Conservation (phyloP, 2,113 vertebrate genomes). For the Blennius ocellaris region DNA sequence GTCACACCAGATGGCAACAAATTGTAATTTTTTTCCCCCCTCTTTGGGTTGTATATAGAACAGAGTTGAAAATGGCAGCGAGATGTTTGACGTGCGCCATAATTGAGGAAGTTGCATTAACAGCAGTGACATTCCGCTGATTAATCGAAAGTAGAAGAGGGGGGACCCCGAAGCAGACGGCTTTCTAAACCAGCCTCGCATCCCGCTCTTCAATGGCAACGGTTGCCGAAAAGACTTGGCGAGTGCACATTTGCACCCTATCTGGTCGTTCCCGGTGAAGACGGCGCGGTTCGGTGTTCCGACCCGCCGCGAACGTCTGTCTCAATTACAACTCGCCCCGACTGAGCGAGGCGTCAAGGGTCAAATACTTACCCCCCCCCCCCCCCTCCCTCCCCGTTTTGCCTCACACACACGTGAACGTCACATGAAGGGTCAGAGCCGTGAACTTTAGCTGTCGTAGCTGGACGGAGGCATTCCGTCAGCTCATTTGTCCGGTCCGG, state of each 20-base stretch:
- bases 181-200: too few relatives aligned
- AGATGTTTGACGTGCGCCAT: constrained; percentile 83
- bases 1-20: constrained; percentile 84
- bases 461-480: constrained; percentile 32
- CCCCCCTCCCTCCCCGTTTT: neutral
- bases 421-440: constrained; percentile 33
- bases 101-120: constrained; percentile 84
- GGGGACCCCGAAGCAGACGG: neutral
- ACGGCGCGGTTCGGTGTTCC: neutral
- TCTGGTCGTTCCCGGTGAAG: constrained; percentile 7
- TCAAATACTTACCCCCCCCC: constrained; percentile 32
- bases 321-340: constrained; percentile 32
- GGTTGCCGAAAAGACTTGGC: neutral
- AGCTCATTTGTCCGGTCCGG: constrained; percentile 40
- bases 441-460: constrained; percentile 16
- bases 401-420: neutral
- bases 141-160: constrained; percentile 79
- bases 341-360: constrained; percentile 3
- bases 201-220: neutral
- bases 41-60: constrained; percentile 71
- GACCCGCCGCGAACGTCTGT: constrained; percentile 18
- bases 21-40: constrained; percentile 80
- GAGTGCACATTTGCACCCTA: constrained; percentile 31
- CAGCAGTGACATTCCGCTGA: constrained; percentile 84
- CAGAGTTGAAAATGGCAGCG: constrained; percentile 56